These are phyloP conservation scores for Cryptops parisi DNA, from an alignment of 2,888 invertebrate genomes.

Conservation along the genomic window DNA sequence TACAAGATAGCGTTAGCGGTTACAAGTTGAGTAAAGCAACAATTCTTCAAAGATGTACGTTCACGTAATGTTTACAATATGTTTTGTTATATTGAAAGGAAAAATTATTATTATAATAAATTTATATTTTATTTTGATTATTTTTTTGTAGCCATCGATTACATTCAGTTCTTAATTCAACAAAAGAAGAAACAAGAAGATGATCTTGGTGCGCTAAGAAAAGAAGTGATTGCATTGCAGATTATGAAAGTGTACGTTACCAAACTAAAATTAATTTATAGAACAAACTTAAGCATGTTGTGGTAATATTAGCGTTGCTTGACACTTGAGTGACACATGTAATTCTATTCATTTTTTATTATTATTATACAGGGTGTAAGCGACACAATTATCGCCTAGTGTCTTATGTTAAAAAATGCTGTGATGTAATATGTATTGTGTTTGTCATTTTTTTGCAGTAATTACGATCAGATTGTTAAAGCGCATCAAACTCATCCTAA, in stretches of 20 bases:
- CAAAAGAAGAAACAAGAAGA: slow-evolving; percentile 90
- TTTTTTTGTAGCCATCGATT: slow-evolving; percentile 34
- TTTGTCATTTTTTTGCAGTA: slow-evolving; percentile 31
- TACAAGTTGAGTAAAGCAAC: slow-evolving; percentile 95
- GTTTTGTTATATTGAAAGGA: not conserved
- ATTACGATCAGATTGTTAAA: slow-evolving; percentile 92
- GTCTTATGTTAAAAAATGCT: no score
- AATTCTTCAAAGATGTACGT: slow-evolving; percentile 66
- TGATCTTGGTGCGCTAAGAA: slow-evolving; percentile 73
- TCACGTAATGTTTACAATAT: not conserved
- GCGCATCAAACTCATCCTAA: slow-evolving; percentile 86
- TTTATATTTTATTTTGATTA: not conserved
- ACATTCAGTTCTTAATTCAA: slow-evolving; percentile 64
- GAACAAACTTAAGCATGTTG: no score
- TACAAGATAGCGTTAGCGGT: slow-evolving; percentile 60
- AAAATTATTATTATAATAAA: not conserved
- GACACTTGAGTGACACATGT: no score
- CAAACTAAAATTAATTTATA: no score
- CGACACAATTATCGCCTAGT: no score
- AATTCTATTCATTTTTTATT: no score
- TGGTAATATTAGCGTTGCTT: no score
- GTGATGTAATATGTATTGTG: no score
- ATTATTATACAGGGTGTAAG: no score
- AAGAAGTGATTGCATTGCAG: slow-evolving; percentile 82
- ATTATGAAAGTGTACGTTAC: slow-evolving; percentile 64